These are phyloP conservation scores for Heteropelma amictum DNA, from an alignment of 2,888 invertebrate species.

Conservation along the genomic window DNA sequence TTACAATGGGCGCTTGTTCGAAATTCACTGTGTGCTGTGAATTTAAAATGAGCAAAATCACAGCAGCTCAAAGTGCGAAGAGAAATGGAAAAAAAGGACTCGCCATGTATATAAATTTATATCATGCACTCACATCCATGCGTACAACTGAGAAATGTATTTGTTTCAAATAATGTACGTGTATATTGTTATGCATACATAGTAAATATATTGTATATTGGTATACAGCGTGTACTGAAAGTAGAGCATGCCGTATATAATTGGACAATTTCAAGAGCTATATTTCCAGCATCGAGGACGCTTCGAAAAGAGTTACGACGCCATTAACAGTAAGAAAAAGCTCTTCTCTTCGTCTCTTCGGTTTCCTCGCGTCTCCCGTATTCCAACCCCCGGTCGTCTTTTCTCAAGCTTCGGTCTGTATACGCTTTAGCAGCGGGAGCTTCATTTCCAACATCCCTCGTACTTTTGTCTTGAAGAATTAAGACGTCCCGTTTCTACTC, in stretches of 20 bases:
- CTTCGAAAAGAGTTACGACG: conserved; percentile 47
- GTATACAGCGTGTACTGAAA: conserved; percentile 1
- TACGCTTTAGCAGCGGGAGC: conserved; percentile 10
- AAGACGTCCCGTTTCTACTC: conserved; percentile 30
- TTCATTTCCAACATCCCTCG: conserved; percentile 38
- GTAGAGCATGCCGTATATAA: conserved; percentile 6
- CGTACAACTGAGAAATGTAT: no score
- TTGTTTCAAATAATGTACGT: neutral
- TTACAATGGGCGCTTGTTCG: no score
- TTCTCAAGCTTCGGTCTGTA: neutral
- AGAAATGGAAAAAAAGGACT: no score
- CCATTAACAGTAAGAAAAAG: conserved; percentile 48
- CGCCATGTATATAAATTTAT: no score
- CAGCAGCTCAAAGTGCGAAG: no score
- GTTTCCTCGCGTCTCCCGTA: neutral
- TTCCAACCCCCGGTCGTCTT: neutral
- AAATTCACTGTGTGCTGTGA: no score
- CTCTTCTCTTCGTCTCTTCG: conserved; percentile 31
- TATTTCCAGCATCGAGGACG: conserved; percentile 45
- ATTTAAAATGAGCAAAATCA: no score
- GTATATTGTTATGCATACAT: neutral
- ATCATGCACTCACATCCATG: no score
- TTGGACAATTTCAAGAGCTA: conserved; percentile 10
- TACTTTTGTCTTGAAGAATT: conserved; percentile 44
- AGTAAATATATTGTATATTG: neutral